A percentile compares a stretch with the other conserved stretches of the same genome.
Evolutionary conservation across 1,140 invertebrate species (phyloP).

Genomic region (Leucophenga varia): DNA sequence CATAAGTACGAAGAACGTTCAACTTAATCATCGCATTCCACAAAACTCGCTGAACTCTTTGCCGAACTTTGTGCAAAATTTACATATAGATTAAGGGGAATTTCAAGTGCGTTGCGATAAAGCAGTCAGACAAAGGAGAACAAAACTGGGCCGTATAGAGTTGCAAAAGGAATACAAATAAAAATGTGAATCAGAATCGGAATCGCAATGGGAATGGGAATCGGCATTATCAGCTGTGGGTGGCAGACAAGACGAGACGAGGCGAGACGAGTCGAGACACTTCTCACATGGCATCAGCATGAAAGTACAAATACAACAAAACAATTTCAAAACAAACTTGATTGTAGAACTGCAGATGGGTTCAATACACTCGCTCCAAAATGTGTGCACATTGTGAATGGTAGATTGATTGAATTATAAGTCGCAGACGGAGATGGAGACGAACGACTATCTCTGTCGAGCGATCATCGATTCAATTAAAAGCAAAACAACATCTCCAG

Average conservation of each 20-base stretch:
- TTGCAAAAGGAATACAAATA: too few relatives aligned
- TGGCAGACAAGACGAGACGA: slow-evolving; percentile 3
- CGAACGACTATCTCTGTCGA: slow-evolving; percentile 6
- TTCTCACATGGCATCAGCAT: slow-evolving; percentile 25
- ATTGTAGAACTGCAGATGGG: slow-evolving; percentile 33
- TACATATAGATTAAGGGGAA: neutral
- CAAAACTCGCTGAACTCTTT: slow-evolving; percentile 5
- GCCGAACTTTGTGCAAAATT: slow-evolving; percentile 3
- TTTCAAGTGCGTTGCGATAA: too few relatives aligned
- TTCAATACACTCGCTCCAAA: slow-evolving; percentile 33
- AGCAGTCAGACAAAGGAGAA: too few relatives aligned
- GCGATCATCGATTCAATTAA: slow-evolving; percentile 42
- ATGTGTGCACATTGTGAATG: too few relatives aligned
- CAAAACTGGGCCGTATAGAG: too few relatives aligned
- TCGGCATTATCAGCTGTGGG: slow-evolving; percentile 37
- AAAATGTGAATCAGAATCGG: too few relatives aligned
- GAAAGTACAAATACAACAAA: slow-evolving; percentile 28
- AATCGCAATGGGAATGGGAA: too few relatives aligned
- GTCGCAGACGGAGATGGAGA: slow-evolving; percentile 5
- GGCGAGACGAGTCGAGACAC: slow-evolving; percentile 5
- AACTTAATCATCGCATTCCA: slow-evolving; percentile 2
- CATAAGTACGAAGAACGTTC: slow-evolving; percentile 6
- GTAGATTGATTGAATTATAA: slow-evolving; percentile 43
- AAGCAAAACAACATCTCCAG: slow-evolving; percentile 22
- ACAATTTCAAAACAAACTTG: slow-evolving; percentile 48